Conservation (phyloP, 2,113 vertebrate species). For the Trogon melanurus region DNA sequence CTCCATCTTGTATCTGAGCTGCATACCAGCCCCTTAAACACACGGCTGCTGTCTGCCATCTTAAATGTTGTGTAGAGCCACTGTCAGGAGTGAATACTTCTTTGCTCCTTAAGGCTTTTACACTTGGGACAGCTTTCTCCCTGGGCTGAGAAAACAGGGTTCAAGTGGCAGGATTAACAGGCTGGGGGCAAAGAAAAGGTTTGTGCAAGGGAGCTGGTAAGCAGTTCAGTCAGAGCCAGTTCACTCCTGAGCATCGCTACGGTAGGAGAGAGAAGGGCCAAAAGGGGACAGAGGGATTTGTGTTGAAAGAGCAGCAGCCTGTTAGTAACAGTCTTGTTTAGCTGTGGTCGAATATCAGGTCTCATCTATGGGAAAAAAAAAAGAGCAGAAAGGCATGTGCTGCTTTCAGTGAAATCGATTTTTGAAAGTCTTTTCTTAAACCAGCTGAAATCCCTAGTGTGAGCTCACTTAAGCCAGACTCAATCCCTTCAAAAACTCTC, state of each 20-base stretch:
- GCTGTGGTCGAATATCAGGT: background rate
- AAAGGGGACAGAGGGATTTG: background rate
- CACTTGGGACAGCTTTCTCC: background rate
- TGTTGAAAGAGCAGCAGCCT: background rate
- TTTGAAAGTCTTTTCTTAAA: conserved; percentile 24
- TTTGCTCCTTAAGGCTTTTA: background rate
- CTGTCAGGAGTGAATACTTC: background rate
- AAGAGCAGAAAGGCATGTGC: background rate
- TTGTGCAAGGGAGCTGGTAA: background rate
- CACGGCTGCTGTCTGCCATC: background rate
- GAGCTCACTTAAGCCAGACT: conserved; percentile 23
- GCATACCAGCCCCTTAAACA: background rate
- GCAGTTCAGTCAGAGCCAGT: background rate
- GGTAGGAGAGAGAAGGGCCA: background rate
- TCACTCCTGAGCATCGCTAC: background rate
- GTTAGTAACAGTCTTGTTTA: background rate
- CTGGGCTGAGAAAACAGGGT: background rate
- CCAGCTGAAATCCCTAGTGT: background rate
- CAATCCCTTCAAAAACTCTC: conserved; percentile 24
- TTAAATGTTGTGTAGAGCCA: background rate
- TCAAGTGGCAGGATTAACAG: background rate
- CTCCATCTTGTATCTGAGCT: background rate
- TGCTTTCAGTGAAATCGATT: conserved; percentile 8
- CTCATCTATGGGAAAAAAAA: background rate
- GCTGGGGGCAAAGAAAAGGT: background rate